Conservation (phyloP, 2,888 invertebrate genomes). For the Ommatoiulus sabulosus region DNA sequence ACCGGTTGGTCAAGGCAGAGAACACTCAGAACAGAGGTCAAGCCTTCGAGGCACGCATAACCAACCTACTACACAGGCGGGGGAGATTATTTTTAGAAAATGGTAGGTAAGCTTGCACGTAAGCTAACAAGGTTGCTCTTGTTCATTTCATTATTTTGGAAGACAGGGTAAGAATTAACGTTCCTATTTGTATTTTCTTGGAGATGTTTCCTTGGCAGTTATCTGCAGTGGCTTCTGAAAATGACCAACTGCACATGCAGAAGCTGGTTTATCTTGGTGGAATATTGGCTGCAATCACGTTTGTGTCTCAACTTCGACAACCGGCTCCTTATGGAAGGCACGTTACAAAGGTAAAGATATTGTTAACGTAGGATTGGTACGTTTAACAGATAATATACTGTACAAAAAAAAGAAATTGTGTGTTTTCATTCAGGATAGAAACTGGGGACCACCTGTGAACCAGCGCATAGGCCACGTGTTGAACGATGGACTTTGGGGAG, state of each 20-base stretch:
- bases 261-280: not conserved
- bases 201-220: slow-evolving; percentile 42
- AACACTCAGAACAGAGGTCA: too few species aligned
- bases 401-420: slow-evolving; percentile 9
- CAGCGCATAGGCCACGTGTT: slow-evolving; percentile 49
- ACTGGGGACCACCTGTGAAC: slow-evolving; percentile 51
- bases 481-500: slow-evolving; percentile 56
- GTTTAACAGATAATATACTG: too few species aligned
- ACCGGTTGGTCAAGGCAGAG: too few species aligned
- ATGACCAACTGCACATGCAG: not conserved
- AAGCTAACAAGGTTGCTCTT: too few species aligned
- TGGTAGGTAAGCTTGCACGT: too few species aligned
- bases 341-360: slow-evolving; percentile 47
- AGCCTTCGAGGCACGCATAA: too few species aligned
- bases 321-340: slow-evolving; percentile 53
- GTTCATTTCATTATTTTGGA: too few species aligned
- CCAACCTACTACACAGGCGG: too few species aligned
- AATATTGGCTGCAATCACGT: slow-evolving; percentile 12
- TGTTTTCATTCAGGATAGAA: slow-evolving; percentile 47
- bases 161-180: too few species aligned
- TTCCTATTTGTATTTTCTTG: not conserved
- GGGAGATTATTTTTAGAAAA: too few species aligned
- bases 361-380: too few species aligned
- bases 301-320: slow-evolving; percentile 20
- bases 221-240: not conserved